Evolutionary conservation across 2,888 invertebrate species (phyloP).

Genomic region (Volucella inanis): DNA sequence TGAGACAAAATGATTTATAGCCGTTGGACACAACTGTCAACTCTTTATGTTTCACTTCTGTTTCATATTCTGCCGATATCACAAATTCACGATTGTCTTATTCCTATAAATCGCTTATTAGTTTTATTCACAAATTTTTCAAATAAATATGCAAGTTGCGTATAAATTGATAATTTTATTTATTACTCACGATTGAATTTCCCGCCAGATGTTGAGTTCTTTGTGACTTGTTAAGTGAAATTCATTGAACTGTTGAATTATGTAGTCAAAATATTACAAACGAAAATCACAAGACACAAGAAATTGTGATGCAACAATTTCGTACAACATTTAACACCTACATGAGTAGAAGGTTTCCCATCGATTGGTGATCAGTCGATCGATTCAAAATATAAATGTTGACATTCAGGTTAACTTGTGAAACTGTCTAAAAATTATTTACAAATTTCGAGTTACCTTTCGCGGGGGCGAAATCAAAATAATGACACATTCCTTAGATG

Average conservation of each 20-base stretch:
- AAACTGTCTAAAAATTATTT: background rate
- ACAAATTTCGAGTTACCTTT: background rate
- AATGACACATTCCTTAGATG: too few species aligned
- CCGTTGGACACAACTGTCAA: too few species aligned
- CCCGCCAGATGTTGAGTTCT: constrained; percentile 9
- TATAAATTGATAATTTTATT: constrained; percentile 26
- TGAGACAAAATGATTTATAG: too few species aligned
- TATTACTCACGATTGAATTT: constrained; percentile 8
- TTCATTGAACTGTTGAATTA: constrained; percentile 16
- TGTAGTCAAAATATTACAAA: background rate
- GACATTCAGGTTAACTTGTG: background rate
- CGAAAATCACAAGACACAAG: constrained; percentile 6
- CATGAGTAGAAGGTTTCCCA: background rate
- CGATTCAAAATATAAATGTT: background rate
- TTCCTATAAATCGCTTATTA: too few species aligned
- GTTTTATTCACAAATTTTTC: background rate
- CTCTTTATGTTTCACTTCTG: too few species aligned
- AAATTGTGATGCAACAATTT: constrained; percentile 7
- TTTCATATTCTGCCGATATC: too few species aligned
- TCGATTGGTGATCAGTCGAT: background rate
- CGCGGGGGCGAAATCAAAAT: too few species aligned
- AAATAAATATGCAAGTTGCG: background rate
- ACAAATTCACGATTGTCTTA: too few species aligned
- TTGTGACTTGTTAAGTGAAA: constrained; percentile 12
- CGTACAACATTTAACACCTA: constrained; percentile 10